phyloP scores from a whole-genome alignment of 1,140 invertebrate species.

The Mercenaria mercenaria region DNA sequence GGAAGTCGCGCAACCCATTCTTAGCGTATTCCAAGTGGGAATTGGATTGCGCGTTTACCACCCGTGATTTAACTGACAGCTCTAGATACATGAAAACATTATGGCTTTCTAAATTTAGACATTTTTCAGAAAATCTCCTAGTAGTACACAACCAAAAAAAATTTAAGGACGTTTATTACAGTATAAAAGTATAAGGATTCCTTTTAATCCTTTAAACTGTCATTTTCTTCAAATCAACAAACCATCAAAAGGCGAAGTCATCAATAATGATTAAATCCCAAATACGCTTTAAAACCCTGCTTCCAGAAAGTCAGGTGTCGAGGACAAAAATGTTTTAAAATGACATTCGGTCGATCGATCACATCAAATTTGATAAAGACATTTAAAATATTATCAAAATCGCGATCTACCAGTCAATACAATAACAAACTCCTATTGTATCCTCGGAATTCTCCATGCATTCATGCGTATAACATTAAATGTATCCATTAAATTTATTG shows the following conservation, averaged over 20 bases:
- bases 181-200: too few species aligned
- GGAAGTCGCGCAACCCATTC: too few species aligned
- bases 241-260: background rate
- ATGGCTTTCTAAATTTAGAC: too few species aligned
- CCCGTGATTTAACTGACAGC: too few species aligned
- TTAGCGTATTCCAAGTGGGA: too few species aligned
- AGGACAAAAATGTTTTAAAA: slow-evolving; percentile 21
- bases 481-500: slow-evolving; percentile 1
- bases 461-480: background rate
- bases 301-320: background rate
- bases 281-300: background rate
- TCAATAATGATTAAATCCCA: background rate
- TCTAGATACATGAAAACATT: too few species aligned
- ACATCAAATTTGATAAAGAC: slow-evolving; percentile 5
- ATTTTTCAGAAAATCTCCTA: too few species aligned
- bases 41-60: too few species aligned
- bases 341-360: background rate
- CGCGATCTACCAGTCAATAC: slow-evolving; percentile 6
- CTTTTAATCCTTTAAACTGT: background rate
- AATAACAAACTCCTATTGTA: slow-evolving; percentile 21
- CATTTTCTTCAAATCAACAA: slow-evolving; percentile 10
- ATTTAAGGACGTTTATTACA: too few species aligned
- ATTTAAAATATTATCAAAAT: slow-evolving; percentile 27
- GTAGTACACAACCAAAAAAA: too few species aligned
- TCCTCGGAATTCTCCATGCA: background rate